Percentiles rank a stretch among this genome's conserved stretches.
Evolutionary conservation across 92 coral and sea anemone genomes (phyloP).

Genomic region (Parazoanthus swiftii): DNA sequence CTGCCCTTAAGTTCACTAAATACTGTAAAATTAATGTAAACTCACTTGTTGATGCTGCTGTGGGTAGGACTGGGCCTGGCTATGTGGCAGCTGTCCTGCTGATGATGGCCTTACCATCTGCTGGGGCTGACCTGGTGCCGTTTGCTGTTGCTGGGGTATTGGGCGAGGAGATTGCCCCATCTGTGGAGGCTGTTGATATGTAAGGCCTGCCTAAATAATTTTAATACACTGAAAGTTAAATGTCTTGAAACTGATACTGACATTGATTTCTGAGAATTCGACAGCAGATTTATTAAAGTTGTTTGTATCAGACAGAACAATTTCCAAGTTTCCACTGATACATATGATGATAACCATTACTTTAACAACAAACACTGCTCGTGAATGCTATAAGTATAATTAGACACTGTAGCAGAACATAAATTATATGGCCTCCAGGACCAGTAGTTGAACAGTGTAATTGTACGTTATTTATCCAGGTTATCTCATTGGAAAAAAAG

Average conservation of each 20-base stretch:
- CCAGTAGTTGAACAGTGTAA: too few species aligned
- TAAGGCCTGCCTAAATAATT: slow-evolving; percentile 1
- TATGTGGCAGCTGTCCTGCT: background rate
- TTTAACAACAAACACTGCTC: too few species aligned
- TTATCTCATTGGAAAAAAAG: too few species aligned
- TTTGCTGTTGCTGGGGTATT: slow-evolving; percentile 22
- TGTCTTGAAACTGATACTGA: background rate
- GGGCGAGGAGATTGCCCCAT: slow-evolving; percentile 22
- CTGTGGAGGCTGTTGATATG: slow-evolving; percentile 33
- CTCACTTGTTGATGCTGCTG: slow-evolving; percentile 38
- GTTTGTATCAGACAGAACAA: too few species aligned
- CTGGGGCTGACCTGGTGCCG: slow-evolving; percentile 12
- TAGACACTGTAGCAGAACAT: too few species aligned
- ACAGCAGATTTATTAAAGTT: background rate
- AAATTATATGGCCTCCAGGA: too few species aligned
- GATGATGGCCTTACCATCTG: background rate
- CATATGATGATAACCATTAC: too few species aligned
- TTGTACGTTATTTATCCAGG: too few species aligned
- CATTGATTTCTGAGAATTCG: too few species aligned
- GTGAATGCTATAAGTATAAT: too few species aligned
- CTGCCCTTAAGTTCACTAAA: too few species aligned
- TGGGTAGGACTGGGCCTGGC: slow-evolving; percentile 5
- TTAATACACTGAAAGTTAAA: background rate
- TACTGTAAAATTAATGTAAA: background rate
- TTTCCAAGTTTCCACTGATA: too few species aligned